Evolutionary conservation across 2,797 vertebrate species (phyloP).

Genomic region (Psittacula derbiana): DNA sequence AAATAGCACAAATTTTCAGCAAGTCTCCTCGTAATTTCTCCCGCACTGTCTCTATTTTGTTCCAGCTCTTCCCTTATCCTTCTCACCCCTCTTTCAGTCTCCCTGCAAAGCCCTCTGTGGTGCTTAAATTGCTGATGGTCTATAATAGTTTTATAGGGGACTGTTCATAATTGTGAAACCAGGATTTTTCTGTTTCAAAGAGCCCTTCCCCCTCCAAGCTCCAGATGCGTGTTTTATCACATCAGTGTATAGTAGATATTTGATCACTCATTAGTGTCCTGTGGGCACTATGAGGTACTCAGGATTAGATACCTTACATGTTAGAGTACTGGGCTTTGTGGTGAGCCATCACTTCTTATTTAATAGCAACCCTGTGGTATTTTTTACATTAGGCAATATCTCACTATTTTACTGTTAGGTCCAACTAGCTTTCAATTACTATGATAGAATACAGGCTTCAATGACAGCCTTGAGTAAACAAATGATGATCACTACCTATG

Average conservation of each 20-base stretch:
- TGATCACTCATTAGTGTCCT: neutral
- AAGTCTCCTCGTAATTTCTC: neutral
- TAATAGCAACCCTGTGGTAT: neutral
- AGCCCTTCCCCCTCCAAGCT: neutral
- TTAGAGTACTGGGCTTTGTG: neutral
- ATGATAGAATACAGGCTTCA: neutral
- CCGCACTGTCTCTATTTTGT: rapidly evolving
- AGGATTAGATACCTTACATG: neutral
- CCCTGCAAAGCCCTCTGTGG: neutral
- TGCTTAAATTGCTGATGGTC: neutral
- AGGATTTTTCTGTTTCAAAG: neutral
- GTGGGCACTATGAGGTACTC: neutral
- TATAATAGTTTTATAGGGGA: neutral
- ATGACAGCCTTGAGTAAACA: neutral
- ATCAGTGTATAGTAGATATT: neutral
- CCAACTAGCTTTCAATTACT: neutral
- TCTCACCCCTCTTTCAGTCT: neutral
- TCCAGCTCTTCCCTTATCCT: neutral
- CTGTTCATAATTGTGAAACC: neutral
- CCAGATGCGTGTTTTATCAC: neutral
- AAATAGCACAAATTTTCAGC: neutral
- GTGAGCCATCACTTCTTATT: neutral
- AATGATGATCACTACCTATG: neutral
- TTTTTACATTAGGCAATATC: neutral
- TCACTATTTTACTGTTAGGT: neutral